Conservation (phyloP, 2,113 vertebrate species). For the Microtus richardsoni region DNA sequence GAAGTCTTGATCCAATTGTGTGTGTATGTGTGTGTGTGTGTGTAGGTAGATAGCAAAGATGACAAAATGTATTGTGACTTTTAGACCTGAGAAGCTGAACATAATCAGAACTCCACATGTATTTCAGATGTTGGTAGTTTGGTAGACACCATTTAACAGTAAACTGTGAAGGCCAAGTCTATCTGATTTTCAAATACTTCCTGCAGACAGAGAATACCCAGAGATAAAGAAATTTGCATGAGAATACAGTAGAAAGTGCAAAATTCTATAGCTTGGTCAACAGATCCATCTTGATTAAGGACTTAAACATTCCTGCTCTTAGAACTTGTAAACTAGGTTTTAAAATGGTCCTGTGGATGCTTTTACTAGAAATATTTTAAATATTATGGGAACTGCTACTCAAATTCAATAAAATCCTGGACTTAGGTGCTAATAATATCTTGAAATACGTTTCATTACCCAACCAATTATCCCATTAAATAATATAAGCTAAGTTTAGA, state of each 20-base stretch:
- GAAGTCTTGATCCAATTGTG: slow-evolving; percentile 9
- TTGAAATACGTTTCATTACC: not conserved
- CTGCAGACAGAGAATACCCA: not conserved
- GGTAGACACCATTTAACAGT: slow-evolving; percentile 1
- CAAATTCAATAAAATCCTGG: not conserved
- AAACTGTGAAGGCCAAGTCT: not conserved
- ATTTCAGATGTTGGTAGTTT: slow-evolving; percentile 27
- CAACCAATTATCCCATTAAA: not conserved
- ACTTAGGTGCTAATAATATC: not conserved
- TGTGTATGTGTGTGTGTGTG: too few species aligned
- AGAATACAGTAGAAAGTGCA: not conserved
- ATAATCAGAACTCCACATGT: not conserved
- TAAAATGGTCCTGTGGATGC: not conserved
- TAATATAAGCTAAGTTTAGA: not conserved
- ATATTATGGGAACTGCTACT: not conserved
- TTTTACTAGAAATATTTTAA: slow-evolving; percentile 38
- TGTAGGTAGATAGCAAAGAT: not conserved
- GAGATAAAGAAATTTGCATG: not conserved
- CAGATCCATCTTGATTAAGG: not conserved
- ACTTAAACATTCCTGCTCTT: not conserved
- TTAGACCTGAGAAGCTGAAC: not conserved
- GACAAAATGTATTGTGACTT: slow-evolving; percentile 25
- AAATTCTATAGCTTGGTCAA: not conserved
- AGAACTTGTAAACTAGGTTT: not conserved
- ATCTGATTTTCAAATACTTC: not conserved